Evolutionary conservation across 1,140 invertebrate species (phyloP), one percentile per base, ranked within the genome.

Genomic region (Temnothorax nylanderi): DNA sequence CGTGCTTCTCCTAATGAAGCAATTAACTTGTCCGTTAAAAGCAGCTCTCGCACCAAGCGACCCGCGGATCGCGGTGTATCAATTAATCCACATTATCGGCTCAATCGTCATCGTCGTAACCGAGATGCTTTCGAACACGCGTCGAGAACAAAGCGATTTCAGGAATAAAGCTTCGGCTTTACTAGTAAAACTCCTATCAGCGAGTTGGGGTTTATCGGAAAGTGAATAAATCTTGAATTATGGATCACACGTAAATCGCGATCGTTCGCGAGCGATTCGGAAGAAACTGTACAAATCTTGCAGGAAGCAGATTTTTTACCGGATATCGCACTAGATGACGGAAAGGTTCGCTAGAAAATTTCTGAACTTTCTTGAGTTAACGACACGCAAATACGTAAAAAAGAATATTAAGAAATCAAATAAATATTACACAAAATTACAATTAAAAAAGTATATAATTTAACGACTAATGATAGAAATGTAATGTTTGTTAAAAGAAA

Each of bases 61-160:
- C 16, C 47, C 21, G 26, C 41, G 44, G 34, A 21, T 26, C 21
- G 37, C 49, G n/a, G 34, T 26, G 3, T 81, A 86, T 86, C 62
- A 80, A 86, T 86, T 86, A 86, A 81, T 80, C 41, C 41, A 49
- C 51, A 86, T 86, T 80, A 85, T 85, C 74, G 47, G 44, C 8
- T n/a, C 47, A 16, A 74, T 5, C 13, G 44, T 47, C 58, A 21
- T 47, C 58, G 8, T 72, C 37, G 21, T 81, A 72, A 72, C 21
- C 21, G 21, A 3, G 18, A 26, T 2, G n/a, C 49, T 81, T 54
- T 69, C 13, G 26, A 80, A 65, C 41, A 13, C 21, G 37, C 11
- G 32, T 10, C 44, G 60, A 71, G 34, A 44, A 78, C 60, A 78
- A 64, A 64, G 58, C 75, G 44, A 18, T 49, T 78, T 64, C 18